Evolutionary conservation across 2,797 vertebrate species (phyloP), one percentile per base, ranked within the genome.

Genomic region (Sebastes goodei): DNA sequence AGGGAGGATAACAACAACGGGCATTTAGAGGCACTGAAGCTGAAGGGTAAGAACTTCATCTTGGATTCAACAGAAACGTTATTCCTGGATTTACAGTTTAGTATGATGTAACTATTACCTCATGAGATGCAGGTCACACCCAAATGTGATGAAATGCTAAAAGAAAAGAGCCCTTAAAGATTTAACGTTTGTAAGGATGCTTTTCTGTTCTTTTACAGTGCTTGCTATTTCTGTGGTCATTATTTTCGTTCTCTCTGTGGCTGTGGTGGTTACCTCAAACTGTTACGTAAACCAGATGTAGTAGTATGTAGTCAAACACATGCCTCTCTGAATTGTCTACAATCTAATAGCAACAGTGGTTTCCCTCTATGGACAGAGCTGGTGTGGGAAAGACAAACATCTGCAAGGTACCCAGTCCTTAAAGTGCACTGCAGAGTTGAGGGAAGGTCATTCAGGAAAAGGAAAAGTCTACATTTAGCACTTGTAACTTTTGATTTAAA

Each of bases 21-120:
- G 61, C 49, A 70, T 57, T 49, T 33, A 30, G 35, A 61, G 64
- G 17, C 30, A 23, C 64, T 49, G 10, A 84, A 73, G 61, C 35
- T 67, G 63, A 79, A 73, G 4, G 92, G 93, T 94, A 83, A 89
- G 86, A 67, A 61, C 35, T 65, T 84, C 49, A 46, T 20, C 46
- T 65, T 20, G n/a, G 0, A 70, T 72, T 73, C 5, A 35, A 33
- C 29, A 52, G 46, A 60, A 61, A 23, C n/a, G 2, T 52, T 7
- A 10, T 38, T 56, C 2, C 49, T 68, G 30, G 9, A n/a, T 71
- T 82, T 42, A 57, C 25, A 38, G 5, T 5, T 63, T 6, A 46
- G 29, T 35, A 4, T 71, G 27, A 79, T 67, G 38, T 21, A 38
- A 23, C 21, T 57, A 10, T 59, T 32, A 11, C 15, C 27, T 8